A percentile compares a stretch with the other conserved stretches of the same genome.
These are phyloP conservation scores for Kryptolebias ocellatus DNA, from an alignment of 2,797 vertebrate genomes.

Conservation along the genomic window DNA sequence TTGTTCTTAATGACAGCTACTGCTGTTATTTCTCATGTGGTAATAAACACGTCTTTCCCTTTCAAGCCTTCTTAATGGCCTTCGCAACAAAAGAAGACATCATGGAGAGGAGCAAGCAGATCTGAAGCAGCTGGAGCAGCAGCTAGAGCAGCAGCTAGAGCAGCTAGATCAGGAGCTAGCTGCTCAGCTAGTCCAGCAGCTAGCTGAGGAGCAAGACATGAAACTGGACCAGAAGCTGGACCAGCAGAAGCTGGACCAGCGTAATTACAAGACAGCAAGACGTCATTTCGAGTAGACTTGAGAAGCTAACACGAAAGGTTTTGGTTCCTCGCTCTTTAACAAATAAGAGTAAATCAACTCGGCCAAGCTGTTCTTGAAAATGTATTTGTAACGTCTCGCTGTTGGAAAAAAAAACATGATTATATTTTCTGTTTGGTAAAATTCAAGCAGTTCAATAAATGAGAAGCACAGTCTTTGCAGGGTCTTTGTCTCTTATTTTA, in stretches of 20 bases:
- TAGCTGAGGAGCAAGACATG: too few species aligned
- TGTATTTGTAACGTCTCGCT: background rate
- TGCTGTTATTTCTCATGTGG: too few species aligned
- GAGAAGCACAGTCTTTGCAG: too few species aligned
- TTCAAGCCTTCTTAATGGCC: background rate
- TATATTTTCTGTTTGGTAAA: background rate
- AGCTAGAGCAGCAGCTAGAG: too few species aligned
- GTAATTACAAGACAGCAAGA: background rate
- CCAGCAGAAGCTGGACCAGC: background rate
- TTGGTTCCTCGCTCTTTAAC: background rate
- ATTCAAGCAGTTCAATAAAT: background rate
- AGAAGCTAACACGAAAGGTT: background rate
- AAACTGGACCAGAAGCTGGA: too few species aligned
- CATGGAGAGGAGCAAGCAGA: background rate
- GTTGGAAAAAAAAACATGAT: background rate
- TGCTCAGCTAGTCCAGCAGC: too few species aligned
- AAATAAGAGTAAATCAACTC: background rate
- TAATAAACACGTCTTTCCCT: background rate
- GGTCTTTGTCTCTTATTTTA: too few species aligned
- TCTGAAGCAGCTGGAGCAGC: background rate
- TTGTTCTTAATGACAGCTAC: too few species aligned
- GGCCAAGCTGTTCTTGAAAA: background rate
- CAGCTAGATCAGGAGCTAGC: too few species aligned
- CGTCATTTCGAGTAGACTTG: background rate
- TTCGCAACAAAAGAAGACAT: too few species aligned